Evolutionary conservation across 2,113 vertebrate genomes (phyloP).

Genomic region (Myodes glareolus): DNA sequence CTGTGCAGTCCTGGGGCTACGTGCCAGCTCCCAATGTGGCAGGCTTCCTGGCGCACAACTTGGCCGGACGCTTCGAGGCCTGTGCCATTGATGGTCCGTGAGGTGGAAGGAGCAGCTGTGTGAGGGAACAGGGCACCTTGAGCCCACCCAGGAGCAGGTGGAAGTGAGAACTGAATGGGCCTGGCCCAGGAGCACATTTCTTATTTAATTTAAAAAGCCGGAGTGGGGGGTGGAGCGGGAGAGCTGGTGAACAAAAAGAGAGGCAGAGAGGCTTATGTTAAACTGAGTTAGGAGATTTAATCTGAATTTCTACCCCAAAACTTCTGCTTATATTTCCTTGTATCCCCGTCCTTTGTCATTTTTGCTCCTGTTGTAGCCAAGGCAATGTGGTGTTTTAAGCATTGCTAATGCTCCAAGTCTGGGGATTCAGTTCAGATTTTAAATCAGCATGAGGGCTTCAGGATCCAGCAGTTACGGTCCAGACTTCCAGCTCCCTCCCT

Average conservation of each 20-base stretch:
- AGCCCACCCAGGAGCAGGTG: background rate
- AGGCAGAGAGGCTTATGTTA: background rate
- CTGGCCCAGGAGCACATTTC: background rate
- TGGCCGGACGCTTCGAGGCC: background rate
- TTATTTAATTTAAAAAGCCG: constrained; percentile 14
- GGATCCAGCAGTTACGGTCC: background rate
- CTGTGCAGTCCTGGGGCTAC: background rate
- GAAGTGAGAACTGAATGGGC: background rate
- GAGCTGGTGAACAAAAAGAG: background rate
- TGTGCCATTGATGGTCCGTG: background rate
- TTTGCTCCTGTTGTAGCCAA: background rate
- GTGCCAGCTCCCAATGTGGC: background rate
- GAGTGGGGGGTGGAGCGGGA: background rate
- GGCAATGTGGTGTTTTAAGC: background rate
- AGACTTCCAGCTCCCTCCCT: background rate
- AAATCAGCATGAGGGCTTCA: background rate
- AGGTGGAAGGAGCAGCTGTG: background rate
- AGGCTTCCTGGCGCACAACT: background rate
- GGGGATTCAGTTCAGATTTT: constrained; percentile 19
- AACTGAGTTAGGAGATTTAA: constrained; percentile 4
- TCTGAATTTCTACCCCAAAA: background rate
- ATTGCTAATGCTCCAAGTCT: background rate
- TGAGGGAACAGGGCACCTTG: background rate
- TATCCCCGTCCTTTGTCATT: background rate
- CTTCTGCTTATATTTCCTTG: background rate